These are phyloP conservation scores for Ceratosolen fusciceps DNA, from an alignment of 1,140 invertebrate genomes.

Conservation along the genomic window DNA sequence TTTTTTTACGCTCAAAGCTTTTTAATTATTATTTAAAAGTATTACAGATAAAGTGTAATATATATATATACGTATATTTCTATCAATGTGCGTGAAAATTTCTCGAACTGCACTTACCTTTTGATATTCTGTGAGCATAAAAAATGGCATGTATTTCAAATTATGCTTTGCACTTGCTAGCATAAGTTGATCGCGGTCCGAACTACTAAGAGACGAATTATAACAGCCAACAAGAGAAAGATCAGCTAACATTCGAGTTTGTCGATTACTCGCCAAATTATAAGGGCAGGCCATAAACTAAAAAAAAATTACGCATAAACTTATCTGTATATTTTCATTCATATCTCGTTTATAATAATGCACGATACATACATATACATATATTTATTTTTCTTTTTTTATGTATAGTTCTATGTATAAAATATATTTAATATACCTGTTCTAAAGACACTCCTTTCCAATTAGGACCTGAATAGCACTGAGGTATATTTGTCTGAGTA, in stretches of 20 bases:
- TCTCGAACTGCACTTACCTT: constrained; percentile 73
- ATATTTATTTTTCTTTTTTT: background rate
- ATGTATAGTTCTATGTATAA: constrained; percentile 44
- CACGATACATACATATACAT: too few species aligned
- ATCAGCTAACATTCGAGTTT: constrained; percentile 98
- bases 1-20: too few species aligned
- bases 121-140: constrained; percentile 96
- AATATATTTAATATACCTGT: constrained; percentile 60
- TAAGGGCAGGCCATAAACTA: constrained; percentile 91
- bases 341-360: background rate
- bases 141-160: constrained; percentile 94
- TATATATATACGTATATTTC: background rate
- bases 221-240: constrained; percentile 96
- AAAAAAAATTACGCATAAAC: constrained; percentile 62
- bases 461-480: constrained; percentile 81
- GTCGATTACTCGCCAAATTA: constrained; percentile 96
- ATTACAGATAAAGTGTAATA: background rate
- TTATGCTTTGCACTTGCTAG: constrained; percentile 96
- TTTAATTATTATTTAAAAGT: background rate
- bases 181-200: constrained; percentile 84
- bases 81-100: background rate
- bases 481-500: constrained; percentile 81
- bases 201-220: constrained; percentile 82
- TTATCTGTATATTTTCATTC: background rate
- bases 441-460: constrained; percentile 77